phyloP scores from a whole-genome alignment of 2,888 invertebrate genomes.

The Lamellibrachia satsuma region DNA sequence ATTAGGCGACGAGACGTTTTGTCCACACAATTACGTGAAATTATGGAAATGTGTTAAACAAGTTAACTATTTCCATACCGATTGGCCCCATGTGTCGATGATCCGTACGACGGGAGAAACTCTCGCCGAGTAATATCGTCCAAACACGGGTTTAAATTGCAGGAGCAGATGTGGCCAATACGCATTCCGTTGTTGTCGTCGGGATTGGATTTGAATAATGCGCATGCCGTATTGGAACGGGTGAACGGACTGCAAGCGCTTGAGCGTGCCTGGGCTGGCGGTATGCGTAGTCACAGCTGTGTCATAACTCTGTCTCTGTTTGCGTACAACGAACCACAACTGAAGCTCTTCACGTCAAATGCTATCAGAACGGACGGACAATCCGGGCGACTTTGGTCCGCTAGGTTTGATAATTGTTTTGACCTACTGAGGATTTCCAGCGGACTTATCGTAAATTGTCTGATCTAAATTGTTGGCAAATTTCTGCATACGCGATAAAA shows the following conservation, averaged over 20 bases:
- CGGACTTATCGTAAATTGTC: too few species aligned
- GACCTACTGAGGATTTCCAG: too few species aligned
- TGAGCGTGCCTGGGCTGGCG: too few species aligned
- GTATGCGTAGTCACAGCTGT: too few species aligned
- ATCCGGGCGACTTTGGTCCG: too few species aligned
- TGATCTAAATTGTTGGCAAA: too few species aligned
- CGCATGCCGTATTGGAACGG: neutral
- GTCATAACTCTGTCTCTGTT: too few species aligned
- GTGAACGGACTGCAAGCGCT: too few species aligned
- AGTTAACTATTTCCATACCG: neutral
- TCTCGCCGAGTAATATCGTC: neutral
- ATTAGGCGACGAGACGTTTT: neutral
- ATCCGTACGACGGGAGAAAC: neutral
- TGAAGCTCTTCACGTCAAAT: neutral
- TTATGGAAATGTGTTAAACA: neutral
- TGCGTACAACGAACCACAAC: neutral
- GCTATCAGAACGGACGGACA: neutral
- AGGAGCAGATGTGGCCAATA: neutral
- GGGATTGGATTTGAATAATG: neutral
- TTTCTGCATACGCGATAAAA: too few species aligned
- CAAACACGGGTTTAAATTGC: neutral
- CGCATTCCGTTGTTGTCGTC: neutral
- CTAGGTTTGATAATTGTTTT: too few species aligned
- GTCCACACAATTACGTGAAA: neutral
- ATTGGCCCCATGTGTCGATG: neutral